Percentiles rank a stretch among this genome's conserved stretches.
These are phyloP conservation scores for Arothron firmamentum DNA, from an alignment of 2,113 vertebrate genomes.

Conservation along the genomic window DNA sequence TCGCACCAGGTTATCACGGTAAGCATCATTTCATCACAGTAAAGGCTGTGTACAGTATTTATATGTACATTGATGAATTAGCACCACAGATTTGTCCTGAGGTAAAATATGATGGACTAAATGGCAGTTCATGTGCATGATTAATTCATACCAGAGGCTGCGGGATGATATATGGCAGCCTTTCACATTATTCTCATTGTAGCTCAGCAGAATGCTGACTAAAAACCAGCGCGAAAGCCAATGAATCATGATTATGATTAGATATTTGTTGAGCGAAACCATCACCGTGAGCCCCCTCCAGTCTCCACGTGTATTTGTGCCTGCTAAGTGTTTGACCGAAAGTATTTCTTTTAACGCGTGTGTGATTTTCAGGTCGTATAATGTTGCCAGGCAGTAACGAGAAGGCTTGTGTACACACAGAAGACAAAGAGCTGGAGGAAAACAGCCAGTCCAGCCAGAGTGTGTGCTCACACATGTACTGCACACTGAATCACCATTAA, in stretches of 20 bases:
- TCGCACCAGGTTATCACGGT: slow-evolving; percentile 50
- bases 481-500: slow-evolving; percentile 20
- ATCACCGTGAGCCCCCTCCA: not conserved
- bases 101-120: slow-evolving; percentile 13
- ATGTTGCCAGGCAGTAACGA: slow-evolving; percentile 27
- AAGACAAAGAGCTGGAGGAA: slow-evolving; percentile 11
- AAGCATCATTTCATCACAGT: slow-evolving; percentile 20
- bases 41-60: not conserved
- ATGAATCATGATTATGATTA: slow-evolving; percentile 48
- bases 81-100: too few species aligned
- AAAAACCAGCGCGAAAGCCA: slow-evolving; percentile 43
- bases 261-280: slow-evolving; percentile 31
- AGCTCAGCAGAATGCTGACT: slow-evolving; percentile 51
- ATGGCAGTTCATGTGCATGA: slow-evolving; percentile 16
- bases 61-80: not conserved
- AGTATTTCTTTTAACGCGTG: slow-evolving; percentile 3
- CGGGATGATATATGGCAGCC: slow-evolving; percentile 40
- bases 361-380: slow-evolving; percentile 57
- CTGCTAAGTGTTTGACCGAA: slow-evolving; percentile 18
- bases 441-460: slow-evolving; percentile 6
- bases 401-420: not conserved
- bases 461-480: slow-evolving; percentile 18
- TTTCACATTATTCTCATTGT: slow-evolving; percentile 38
- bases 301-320: too few species aligned
- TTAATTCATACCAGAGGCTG: slow-evolving; percentile 31